phyloP scores from a whole-genome alignment of 2,797 vertebrate genomes.

The Phyllotis vaccarum region DNA sequence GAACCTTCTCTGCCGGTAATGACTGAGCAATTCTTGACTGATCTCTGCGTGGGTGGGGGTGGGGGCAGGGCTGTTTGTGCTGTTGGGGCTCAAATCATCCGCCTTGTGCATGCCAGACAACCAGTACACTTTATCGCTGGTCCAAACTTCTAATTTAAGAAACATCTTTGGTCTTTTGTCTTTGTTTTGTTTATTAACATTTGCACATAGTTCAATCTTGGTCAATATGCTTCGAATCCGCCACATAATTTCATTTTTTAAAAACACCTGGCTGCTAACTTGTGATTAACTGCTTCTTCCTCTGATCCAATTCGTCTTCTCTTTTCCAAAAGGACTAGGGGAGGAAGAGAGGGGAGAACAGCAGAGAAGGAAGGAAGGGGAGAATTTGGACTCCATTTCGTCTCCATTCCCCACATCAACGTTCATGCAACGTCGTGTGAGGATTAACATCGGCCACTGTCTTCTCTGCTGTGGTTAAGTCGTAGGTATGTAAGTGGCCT shows the following conservation, averaged over 20 bases:
- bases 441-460: neutral
- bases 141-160: conserved; percentile 11
- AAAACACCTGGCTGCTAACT: neutral
- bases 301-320: neutral
- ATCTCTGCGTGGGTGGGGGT: neutral
- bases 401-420: neutral
- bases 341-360: neutral
- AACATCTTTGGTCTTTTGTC: neutral
- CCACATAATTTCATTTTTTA: neutral
- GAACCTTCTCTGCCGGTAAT: neutral
- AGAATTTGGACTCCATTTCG: neutral
- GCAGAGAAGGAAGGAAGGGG: neutral
- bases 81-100: neutral
- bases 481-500: neutral
- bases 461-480: neutral
- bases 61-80: neutral
- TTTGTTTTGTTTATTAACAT: conserved; percentile 28
- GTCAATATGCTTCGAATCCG: conserved; percentile 7
- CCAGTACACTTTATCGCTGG: neutral
- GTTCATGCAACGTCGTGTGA: neutral
- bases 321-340: neutral
- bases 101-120: neutral
- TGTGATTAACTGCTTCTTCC: neutral
- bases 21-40: neutral
- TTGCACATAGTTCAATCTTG: conserved; percentile 5